Evolutionary conservation across 1,140 invertebrate genomes (phyloP), one percentile per base, ranked within the genome.

Genomic region (Nebria ingens): DNA sequence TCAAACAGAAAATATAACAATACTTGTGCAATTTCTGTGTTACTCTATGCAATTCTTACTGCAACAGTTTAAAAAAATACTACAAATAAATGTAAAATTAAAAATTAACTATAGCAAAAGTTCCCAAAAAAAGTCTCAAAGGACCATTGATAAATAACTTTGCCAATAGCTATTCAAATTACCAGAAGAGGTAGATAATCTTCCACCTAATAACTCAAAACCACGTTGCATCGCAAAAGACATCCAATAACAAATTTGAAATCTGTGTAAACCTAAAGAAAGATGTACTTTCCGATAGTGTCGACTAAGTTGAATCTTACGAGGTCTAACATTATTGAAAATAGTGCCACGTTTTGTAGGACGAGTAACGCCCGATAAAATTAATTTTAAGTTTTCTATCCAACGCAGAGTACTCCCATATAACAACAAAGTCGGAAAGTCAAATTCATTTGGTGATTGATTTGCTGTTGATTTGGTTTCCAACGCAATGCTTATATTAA

Each of bases 171-270:
- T n/a, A n/a, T 34, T 6, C n/a, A 34, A 34, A 34, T 53, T 65
- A 75, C 74, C 74, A 40, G 92, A 93, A 61, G 87, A 88, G 51
- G 88, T 89, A 0, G 86, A 85, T 4, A 96, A 80, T 17, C 88
- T 78, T 13, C 87, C 89, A 0, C 92, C 91, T n/a, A 86, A 81
- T 25, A 98, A 77, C 67, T 97, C 89, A 55, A 95, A 89, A 0
- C 97, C 97, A 59, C 91, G 82, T 65, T 97, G 92, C 79, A 94
- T 91, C 0, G 93, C 91, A 66, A 93, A 97, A 0, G 95, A 98
- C 84, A 97, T 95, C 95, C 95, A 98, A 73, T 99, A 98, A 65
- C 87, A 91, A 11, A 98, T 88, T 71, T 93, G 89, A 63, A 97
- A 91, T 58, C 87, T 84, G 66, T 95, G 93, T 34, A 97, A 77